A percentile compares a stretch with the other conserved stretches of the same genome.
Evolutionary conservation across 1,140 invertebrate genomes (phyloP).

Genomic region (Saccostrea cuccullata): DNA sequence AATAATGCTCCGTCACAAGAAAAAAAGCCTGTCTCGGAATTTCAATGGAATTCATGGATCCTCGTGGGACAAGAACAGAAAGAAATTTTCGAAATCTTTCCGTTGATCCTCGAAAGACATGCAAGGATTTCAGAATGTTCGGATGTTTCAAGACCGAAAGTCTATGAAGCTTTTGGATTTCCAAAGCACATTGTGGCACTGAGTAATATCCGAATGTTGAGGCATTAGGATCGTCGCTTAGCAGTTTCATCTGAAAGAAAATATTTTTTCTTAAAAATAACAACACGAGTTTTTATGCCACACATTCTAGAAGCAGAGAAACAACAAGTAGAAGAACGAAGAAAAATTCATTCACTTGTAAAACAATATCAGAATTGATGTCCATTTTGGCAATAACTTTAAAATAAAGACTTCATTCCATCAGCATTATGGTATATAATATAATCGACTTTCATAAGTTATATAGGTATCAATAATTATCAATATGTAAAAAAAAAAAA

Average conservation of each 20-base stretch:
- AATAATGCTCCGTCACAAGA: conserved; percentile 61
- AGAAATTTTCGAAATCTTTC: not conserved
- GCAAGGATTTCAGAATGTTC: not conserved
- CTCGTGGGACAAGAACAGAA: not conserved
- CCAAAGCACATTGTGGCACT: not conserved
- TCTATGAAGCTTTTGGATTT: not conserved
- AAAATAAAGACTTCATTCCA: too few relatives aligned
- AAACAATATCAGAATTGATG: too few relatives aligned
- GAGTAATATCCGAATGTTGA: not conserved
- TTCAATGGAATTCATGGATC: conserved; percentile 48
- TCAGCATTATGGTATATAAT: too few relatives aligned
- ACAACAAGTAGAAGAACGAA: too few relatives aligned
- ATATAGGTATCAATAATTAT: too few relatives aligned
- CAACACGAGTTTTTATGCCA: too few relatives aligned
- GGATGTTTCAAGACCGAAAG: not conserved
- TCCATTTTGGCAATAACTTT: too few relatives aligned
- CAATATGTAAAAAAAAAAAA: too few relatives aligned
- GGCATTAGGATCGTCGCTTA: not conserved
- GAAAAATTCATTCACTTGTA: too few relatives aligned
- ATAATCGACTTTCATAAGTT: too few relatives aligned
- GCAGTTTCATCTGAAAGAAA: not conserved
- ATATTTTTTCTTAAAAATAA: not conserved
- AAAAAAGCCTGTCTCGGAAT: conserved; percentile 61
- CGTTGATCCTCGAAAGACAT: not conserved
- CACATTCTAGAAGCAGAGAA: too few relatives aligned